Evolutionary conservation across 2,888 invertebrate species (phyloP), one percentile per base, ranked within the genome.

Genomic region (Oxytorus armatus): DNA sequence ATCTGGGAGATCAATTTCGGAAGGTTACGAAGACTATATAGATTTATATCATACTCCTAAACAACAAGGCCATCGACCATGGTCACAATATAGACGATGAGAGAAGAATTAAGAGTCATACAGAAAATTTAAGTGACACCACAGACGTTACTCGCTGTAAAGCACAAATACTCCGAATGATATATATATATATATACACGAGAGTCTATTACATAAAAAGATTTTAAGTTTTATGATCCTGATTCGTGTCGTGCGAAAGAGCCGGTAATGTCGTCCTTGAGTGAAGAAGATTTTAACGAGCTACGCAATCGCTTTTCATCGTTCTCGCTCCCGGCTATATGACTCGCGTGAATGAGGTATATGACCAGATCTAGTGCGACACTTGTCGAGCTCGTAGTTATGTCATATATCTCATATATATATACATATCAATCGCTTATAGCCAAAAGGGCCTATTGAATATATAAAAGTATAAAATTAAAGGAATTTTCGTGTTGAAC

Each of bases 201-300:
- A 59, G 53, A 29, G 23, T 61, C 44, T 14, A 61, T 81, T 81
- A 75, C 78, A 49, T 81, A 75, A 78, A 81, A 75, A 39, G 53
- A 70, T 79, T 76, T 68, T 44, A 61, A 69, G 76, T 68, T 75
- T 79, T 72, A 81, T 72, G 81, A 79, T 72, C 39, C 51, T 59
- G 53, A 59, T 70, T 70, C 53, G 69, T 53, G 61, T 59, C 57
- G 55, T 29, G 72, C 18, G 51, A 59, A 73, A 55, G 63, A 72
- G 78, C 70, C 68, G 49, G 44, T 70, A 66, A 75, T 36, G 36
- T 61, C 61, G 72, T 68, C 79, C 76, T 79, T 81, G 81, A 81
- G 79, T 8, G 44, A 76, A 63, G 61, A 65, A 66, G 72, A 36
- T 55, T 55, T 81, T 72, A 81, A 81, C 76, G 72, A 69, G 63